Conservation (phyloP, 2,113 vertebrate species). For the Crotalus horridus region DNA sequence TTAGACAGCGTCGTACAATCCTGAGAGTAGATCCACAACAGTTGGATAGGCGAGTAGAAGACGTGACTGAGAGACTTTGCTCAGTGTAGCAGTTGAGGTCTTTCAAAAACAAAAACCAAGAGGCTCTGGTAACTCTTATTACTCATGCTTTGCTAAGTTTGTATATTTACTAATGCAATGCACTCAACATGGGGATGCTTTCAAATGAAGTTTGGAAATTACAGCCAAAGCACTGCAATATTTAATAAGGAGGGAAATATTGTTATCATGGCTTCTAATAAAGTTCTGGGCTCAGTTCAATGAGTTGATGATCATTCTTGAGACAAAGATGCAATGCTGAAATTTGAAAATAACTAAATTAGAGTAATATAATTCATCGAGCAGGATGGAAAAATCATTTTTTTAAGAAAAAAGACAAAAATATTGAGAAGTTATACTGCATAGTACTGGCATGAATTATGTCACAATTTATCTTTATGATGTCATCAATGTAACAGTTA, state of each 20-base stretch:
- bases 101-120: neutral
- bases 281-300: neutral
- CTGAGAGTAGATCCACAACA: neutral
- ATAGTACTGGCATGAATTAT: neutral
- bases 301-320: neutral
- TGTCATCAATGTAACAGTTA: neutral
- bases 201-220: neutral
- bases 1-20: neutral
- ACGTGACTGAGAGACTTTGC: neutral
- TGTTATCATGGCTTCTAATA: neutral
- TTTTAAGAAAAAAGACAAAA: neutral
- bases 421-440: neutral
- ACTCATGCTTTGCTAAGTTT: neutral
- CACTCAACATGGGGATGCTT: neutral
- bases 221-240: neutral
- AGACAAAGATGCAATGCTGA: neutral
- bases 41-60: neutral
- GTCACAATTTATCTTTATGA: neutral
- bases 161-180: neutral
- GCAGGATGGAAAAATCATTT: neutral
- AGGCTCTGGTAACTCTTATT: neutral
- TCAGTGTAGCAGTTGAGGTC: neutral
- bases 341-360: neutral
- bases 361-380: neutral
- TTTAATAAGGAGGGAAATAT: neutral